Percentiles rank a stretch among this genome's conserved stretches.
These are phyloP conservation scores for Chrysolina oricalcia DNA, from an alignment of 2,888 invertebrate genomes.

Conservation along the genomic window DNA sequence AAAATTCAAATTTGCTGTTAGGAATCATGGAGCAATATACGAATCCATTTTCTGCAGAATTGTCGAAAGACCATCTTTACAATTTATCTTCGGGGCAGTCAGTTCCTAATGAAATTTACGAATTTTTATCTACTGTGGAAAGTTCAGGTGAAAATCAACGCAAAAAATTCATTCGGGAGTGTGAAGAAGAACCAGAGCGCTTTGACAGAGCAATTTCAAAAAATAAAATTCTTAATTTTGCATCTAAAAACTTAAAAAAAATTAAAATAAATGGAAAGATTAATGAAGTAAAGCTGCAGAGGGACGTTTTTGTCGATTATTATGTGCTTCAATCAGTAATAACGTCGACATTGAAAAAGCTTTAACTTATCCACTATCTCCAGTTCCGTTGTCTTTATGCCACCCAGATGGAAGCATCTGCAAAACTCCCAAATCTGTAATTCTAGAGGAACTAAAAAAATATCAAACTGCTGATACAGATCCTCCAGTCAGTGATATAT, in stretches of 20 bases:
- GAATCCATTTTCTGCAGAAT: too few species aligned
- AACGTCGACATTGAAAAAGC: too few species aligned
- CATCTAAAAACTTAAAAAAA: not conserved
- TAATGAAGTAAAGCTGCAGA: not conserved
- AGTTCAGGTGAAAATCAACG: not conserved
- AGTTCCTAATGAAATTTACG: not conserved
- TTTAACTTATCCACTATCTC: too few species aligned
- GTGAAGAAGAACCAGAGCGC: not conserved
- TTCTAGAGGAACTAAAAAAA: conserved; percentile 3
- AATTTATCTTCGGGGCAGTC: conserved; percentile 5
- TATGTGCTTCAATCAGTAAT: too few species aligned
- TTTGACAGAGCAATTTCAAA: conserved; percentile 12
- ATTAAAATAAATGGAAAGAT: conserved; percentile 12
- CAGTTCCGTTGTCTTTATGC: too few species aligned
- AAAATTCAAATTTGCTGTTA: too few species aligned
- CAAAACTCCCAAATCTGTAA: conserved; percentile 6
- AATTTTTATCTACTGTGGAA: conserved; percentile 5
- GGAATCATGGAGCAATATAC: too few species aligned
- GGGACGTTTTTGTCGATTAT: conserved; percentile 3
- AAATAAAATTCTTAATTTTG: conserved; percentile 19
- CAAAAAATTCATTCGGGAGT: not conserved
- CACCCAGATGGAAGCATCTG: not conserved
- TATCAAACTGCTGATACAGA: not conserved
- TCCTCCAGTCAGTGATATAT: too few species aligned
- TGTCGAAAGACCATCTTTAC: too few species aligned